Conservation (phyloP, 2,113 vertebrate genomes). For the Nipponia nippon region DNA sequence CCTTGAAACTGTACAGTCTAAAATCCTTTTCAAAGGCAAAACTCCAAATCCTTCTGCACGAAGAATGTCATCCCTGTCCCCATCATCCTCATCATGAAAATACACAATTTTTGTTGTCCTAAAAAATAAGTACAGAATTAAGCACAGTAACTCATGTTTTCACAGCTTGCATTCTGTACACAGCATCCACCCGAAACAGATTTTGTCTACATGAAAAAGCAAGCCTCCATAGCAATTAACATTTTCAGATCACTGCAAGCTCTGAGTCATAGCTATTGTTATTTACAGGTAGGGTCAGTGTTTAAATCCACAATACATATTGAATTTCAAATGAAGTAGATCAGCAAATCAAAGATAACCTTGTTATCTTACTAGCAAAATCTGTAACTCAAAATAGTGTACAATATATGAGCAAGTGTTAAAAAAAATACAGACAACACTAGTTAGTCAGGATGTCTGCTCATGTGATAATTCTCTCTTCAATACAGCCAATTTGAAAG, state of each 20-base stretch:
- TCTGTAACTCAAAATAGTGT: background rate
- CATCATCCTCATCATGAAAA: background rate
- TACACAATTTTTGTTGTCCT: background rate
- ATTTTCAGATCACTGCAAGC: background rate
- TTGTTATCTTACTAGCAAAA: background rate
- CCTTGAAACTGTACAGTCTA: background rate
- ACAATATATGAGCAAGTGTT: background rate
- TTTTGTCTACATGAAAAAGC: background rate
- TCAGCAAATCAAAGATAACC: background rate
- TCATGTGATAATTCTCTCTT: slow-evolving; percentile 78
- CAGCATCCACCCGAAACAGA: background rate
- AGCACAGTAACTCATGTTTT: background rate
- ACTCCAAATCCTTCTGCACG: background rate
- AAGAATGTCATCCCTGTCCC: background rate
- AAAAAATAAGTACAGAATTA: background rate
- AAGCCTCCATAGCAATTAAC: background rate
- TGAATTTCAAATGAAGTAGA: background rate
- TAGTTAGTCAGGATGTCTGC: slow-evolving; percentile 75
- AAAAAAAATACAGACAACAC: slow-evolving; percentile 42
- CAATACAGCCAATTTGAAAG: slow-evolving; percentile 71
- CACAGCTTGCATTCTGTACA: background rate
- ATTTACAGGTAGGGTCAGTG: background rate
- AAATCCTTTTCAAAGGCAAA: background rate
- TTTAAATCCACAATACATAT: background rate
- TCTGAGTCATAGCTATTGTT: background rate